Conservation (phyloP, 2,888 invertebrate genomes). For the Dorcus parallelipipedus region DNA sequence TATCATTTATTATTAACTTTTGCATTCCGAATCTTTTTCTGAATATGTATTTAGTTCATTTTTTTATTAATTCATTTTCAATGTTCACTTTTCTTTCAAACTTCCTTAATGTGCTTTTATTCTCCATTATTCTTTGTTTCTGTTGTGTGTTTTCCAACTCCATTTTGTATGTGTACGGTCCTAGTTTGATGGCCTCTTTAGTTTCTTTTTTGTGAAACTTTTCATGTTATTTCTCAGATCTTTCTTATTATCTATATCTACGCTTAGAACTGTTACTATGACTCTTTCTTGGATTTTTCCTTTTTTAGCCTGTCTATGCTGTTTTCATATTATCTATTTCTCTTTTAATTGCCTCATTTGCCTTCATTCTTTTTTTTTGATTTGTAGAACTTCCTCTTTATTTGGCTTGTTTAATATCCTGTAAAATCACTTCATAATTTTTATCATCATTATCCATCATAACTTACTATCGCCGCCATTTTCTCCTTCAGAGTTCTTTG, state of each 20-base stretch:
- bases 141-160: not conserved
- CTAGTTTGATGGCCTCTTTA: not conserved
- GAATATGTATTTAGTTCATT: too few species aligned
- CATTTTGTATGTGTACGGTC: not conserved
- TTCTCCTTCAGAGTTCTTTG: too few species aligned
- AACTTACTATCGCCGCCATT: too few species aligned
- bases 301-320: not conserved
- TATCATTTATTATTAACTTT: too few species aligned
- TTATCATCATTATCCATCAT: too few species aligned
- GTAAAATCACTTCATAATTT: too few species aligned
- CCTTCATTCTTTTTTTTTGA: not conserved
- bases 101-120: not conserved
- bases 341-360: not conserved
- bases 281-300: not conserved
- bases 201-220: too few species aligned
- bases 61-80: too few species aligned
- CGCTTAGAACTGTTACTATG: too few species aligned
- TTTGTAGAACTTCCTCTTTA: not conserved
- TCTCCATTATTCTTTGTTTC: not conserved
- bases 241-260: too few species aligned
- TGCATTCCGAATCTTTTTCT: too few species aligned
- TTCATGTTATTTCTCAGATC: too few species aligned
- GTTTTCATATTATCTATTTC: not conserved
- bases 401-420: not conserved
- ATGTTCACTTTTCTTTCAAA: not conserved